Evolutionary conservation across 2,888 invertebrate genomes (phyloP).

Genomic region (Leucophenga montana): DNA sequence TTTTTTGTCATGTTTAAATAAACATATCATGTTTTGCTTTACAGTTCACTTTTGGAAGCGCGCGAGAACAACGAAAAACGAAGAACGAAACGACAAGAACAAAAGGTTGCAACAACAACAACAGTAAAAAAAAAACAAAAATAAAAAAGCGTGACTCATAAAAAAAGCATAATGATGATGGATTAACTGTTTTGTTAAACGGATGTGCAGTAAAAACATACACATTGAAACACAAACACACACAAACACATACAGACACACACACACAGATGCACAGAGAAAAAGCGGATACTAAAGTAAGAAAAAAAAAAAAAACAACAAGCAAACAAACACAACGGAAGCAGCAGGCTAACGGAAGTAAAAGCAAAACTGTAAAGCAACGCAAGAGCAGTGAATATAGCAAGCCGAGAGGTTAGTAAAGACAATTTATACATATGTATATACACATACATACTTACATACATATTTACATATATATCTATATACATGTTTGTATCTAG

Average conservation of each 20-base stretch:
- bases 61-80: conserved; percentile 1
- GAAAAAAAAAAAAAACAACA: background rate
- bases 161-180: conserved; percentile 61
- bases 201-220: conserved; percentile 36
- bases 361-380: background rate
- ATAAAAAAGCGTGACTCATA: conserved; percentile 17
- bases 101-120: conserved; percentile 21
- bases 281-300: conserved; percentile 22
- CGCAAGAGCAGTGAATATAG: background rate
- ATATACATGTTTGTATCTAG: no score
- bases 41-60: background rate
- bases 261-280: conserved; percentile 19
- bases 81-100: background rate
- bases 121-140: conserved; percentile 33
- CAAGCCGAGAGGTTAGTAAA: no score
- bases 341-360: conserved; percentile 12
- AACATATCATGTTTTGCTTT: no score
- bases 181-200: conserved; percentile 55
- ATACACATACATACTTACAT: no score
- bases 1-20: no score
- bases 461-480: no score
- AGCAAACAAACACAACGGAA: conserved; percentile 16
- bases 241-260: background rate
- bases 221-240: conserved; percentile 29
- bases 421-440: no score